Evolutionary conservation across 1,140 invertebrate genomes (phyloP).

Genomic region (Philotrypesis tridentata): DNA sequence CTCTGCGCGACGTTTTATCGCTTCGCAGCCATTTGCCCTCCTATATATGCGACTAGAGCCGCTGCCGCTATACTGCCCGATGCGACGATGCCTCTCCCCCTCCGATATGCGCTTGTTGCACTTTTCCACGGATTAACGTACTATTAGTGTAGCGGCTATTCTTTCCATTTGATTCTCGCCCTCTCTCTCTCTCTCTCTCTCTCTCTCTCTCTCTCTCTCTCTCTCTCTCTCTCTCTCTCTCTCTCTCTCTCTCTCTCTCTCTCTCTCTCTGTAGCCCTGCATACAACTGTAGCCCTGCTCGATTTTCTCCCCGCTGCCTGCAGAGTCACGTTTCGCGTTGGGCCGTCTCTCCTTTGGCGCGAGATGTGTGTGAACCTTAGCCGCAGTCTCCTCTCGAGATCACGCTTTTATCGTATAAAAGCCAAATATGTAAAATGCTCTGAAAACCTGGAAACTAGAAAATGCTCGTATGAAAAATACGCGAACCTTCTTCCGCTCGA

Average conservation of each 20-base stretch:
- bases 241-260: background rate
- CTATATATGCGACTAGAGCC: background rate
- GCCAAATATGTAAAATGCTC: no score
- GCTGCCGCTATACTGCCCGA: no score
- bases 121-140: background rate
- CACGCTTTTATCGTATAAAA: background rate
- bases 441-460: no score
- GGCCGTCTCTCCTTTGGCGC: background rate
- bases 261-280: background rate
- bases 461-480: no score
- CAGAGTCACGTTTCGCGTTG: background rate
- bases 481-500: no score
- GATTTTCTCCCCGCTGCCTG: background rate
- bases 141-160: background rate
- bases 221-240: background rate
- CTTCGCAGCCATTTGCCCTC: background rate
- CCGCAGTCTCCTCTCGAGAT: background rate
- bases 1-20: background rate
- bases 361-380: background rate
- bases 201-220: background rate
- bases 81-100: no score
- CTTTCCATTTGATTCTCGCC: background rate
- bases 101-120: background rate
- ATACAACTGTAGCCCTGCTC: no score
- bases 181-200: background rate